Evolutionary conservation across 2,888 invertebrate genomes (phyloP).

Genomic region (Plagodis pulveraria): DNA sequence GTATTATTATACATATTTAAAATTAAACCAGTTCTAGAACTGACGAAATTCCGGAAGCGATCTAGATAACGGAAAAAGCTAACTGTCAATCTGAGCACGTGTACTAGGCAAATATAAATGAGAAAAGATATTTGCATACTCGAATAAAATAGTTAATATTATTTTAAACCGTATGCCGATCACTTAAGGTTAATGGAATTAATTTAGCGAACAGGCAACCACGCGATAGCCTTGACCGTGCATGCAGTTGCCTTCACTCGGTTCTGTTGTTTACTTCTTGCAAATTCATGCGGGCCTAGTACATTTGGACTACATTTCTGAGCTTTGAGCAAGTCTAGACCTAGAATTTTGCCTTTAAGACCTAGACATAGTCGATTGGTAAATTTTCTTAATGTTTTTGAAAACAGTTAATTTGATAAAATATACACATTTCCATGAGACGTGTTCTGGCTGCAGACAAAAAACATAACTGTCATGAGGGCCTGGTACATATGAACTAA

Average conservation of each 20-base stretch:
- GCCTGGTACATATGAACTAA: no score
- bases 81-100: slow-evolving; percentile 20
- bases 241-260: slow-evolving; percentile 47
- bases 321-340: slow-evolving; percentile 38
- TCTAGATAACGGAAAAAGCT: slow-evolving; percentile 22
- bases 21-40: slow-evolving; percentile 2
- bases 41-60: slow-evolving; percentile 25
- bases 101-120: slow-evolving; percentile 43
- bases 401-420: no score
- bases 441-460: no score
- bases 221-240: slow-evolving; percentile 58
- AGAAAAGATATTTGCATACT: slow-evolving; percentile 39
- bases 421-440: no score
- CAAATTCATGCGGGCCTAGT: slow-evolving; percentile 52
- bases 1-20: no score
- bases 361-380: slow-evolving; percentile 8
- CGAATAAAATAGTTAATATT: slow-evolving; percentile 6
- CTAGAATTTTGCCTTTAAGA: slow-evolving; percentile 16
- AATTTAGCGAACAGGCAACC: slow-evolving; percentile 21
- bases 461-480: no score
- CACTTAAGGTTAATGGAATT: slow-evolving; percentile 18
- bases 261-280: slow-evolving; percentile 47
- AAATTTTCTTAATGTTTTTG: no score
- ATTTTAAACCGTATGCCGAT: slow-evolving; percentile 17
- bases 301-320: slow-evolving; percentile 41